Conservation (phyloP, 2,113 vertebrate species). For the Vidua macroura region DNA sequence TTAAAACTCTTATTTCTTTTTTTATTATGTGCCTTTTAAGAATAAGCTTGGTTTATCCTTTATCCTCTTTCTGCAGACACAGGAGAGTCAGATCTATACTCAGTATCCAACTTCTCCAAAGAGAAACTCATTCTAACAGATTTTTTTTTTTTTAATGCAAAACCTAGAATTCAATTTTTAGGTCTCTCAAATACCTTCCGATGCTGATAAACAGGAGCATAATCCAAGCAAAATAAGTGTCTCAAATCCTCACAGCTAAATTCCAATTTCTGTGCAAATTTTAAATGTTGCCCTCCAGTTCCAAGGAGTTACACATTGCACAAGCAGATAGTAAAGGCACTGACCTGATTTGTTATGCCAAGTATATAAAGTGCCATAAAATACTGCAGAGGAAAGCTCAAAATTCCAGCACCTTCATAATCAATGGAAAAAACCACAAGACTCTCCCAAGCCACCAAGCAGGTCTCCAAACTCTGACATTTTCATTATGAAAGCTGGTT, state of each 20-base stretch:
- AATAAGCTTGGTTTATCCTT: constrained; percentile 46
- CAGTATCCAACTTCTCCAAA: constrained; percentile 33
- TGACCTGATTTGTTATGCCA: neutral
- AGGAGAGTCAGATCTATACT: constrained; percentile 38
- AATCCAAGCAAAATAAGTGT: constrained; percentile 53
- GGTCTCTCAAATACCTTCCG: neutral
- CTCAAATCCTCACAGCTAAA: constrained; percentile 47
- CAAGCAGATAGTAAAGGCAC: constrained; percentile 31
- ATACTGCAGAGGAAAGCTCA: neutral
- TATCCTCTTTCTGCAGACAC: constrained; percentile 37
- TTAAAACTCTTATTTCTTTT: neutral
- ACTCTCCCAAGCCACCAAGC: neutral
- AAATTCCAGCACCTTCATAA: neutral
- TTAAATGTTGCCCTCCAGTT: neutral
- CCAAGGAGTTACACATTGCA: neutral
- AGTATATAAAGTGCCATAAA: neutral
- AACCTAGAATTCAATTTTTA: constrained; percentile 59
- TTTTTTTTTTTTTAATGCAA: constrained; percentile 30
- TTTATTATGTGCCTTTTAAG: constrained; percentile 30
- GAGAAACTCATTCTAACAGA: constrained; percentile 43
- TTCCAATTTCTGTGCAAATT: constrained; percentile 71
- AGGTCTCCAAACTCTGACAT: neutral
- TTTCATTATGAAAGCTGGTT: constrained; percentile 18
- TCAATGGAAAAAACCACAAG: neutral
- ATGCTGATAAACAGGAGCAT: constrained; percentile 58